Percentiles rank a stretch among this genome's conserved stretches.
phyloP scores from a whole-genome alignment of 1,140 invertebrate genomes.

The Heliconius himera region DNA sequence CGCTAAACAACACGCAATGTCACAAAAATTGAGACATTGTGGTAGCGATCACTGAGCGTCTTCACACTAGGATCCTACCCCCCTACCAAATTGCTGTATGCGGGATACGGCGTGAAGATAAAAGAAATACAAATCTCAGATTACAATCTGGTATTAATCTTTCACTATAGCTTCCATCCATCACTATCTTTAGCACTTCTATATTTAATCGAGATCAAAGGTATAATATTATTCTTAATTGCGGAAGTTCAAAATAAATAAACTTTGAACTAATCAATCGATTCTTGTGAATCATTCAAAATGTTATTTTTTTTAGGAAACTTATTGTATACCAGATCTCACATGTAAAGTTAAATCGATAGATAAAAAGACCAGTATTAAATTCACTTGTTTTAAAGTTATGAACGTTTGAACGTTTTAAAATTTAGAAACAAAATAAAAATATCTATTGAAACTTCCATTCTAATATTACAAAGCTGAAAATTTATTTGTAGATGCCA shows the following conservation, averaged over 20 bases:
- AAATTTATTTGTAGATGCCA: too few relatives aligned
- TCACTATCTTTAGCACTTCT: background rate
- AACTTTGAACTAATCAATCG: background rate
- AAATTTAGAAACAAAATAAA: too few relatives aligned
- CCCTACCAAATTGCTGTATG: background rate
- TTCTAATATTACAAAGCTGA: too few relatives aligned
- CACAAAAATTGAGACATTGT: background rate
- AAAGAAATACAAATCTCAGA: background rate
- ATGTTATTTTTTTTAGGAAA: background rate
- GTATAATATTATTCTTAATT: conserved; percentile 2
- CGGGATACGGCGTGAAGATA: background rate
- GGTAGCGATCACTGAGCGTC: background rate
- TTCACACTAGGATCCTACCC: background rate
- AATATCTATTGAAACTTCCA: too few relatives aligned
- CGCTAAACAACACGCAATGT: background rate
- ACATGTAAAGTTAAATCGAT: too few relatives aligned
- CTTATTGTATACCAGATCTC: too few relatives aligned
- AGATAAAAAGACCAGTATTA: too few relatives aligned
- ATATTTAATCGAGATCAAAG: conserved; percentile 1
- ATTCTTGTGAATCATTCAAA: conserved; percentile 3
- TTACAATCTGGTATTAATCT: background rate
- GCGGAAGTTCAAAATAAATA: background rate
- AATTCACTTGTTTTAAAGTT: too few relatives aligned
- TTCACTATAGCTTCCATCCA: background rate
- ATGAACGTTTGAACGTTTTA: too few relatives aligned